Conservation (phyloP, 2,113 vertebrate genomes). For the Eurypyga helias region DNA sequence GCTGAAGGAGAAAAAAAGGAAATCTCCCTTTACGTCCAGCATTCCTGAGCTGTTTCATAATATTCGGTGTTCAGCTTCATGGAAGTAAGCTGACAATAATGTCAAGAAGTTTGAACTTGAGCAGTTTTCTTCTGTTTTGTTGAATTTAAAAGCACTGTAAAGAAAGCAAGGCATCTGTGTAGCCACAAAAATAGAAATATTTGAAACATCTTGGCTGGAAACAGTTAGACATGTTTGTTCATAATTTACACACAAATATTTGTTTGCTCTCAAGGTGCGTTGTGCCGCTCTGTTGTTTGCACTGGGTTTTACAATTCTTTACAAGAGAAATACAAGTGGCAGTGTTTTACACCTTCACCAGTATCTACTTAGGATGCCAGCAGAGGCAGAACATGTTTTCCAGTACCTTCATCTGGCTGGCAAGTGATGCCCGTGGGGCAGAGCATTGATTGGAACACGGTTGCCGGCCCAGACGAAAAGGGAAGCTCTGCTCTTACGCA, state of each 20-base stretch:
- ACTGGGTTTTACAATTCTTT: neutral
- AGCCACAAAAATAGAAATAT: neutral
- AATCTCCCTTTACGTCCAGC: conserved; percentile 13
- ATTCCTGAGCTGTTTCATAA: conserved; percentile 41
- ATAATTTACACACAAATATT: neutral
- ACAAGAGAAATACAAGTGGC: neutral
- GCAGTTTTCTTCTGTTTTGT: neutral
- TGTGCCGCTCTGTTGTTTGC: neutral
- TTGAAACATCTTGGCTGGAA: neutral
- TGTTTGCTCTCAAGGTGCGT: neutral
- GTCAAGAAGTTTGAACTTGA: neutral
- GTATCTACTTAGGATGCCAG: neutral
- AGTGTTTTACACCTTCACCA: neutral
- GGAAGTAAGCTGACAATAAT: conserved; percentile 1
- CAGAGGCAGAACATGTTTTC: neutral
- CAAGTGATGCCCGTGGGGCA: neutral
- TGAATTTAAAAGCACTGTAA: neutral
- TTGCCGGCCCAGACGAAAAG: accelerated
- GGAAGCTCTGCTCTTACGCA: neutral
- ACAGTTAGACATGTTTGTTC: neutral
- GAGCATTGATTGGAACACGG: neutral
- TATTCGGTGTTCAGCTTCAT: neutral
- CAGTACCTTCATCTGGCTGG: neutral
- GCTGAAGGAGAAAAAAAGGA: conserved; percentile 36
- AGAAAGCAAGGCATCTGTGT: neutral